Evolutionary conservation across 92 coral and sea anemone genomes (phyloP).

Genomic region (Epizoanthus rinbou): DNA sequence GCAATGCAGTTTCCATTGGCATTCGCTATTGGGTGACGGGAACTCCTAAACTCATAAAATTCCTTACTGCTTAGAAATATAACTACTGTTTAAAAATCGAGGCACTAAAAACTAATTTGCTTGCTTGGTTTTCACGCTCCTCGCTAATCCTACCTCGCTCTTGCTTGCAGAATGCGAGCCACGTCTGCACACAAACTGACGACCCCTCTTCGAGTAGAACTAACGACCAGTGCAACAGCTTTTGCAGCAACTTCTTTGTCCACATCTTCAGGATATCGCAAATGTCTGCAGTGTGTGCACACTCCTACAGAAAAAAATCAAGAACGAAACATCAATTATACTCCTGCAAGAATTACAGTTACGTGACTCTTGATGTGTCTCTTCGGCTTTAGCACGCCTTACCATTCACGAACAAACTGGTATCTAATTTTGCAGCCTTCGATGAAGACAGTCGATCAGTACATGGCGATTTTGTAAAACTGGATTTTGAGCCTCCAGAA

Average conservation of each 20-base stretch:
- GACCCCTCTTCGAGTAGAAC: slow-evolving; percentile 17
- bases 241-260: slow-evolving; percentile 26
- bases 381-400: background rate
- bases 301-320: slow-evolving; percentile 14
- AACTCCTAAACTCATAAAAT: no score
- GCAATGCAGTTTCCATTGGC: no score
- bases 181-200: slow-evolving; percentile 31
- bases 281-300: background rate
- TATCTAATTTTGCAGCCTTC: background rate
- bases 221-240: slow-evolving; percentile 29
- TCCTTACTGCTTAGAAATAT: no score
- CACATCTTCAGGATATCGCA: background rate
- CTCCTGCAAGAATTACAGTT: no score
- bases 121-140: no score
- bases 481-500: slow-evolving; percentile 24
- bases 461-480: slow-evolving; percentile 1
- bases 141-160: slow-evolving; percentile 4
- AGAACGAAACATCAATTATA: background rate
- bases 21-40: no score
- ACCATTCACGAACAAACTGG: slow-evolving; percentile 9
- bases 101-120: no score
- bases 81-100: no score
- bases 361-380: no score
- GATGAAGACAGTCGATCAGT: background rate
- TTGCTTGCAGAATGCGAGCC: slow-evolving; percentile 24